Percentiles rank a stretch among this genome's conserved stretches.
Evolutionary conservation across 2,888 invertebrate species (phyloP).

Genomic region (Automeris io): DNA sequence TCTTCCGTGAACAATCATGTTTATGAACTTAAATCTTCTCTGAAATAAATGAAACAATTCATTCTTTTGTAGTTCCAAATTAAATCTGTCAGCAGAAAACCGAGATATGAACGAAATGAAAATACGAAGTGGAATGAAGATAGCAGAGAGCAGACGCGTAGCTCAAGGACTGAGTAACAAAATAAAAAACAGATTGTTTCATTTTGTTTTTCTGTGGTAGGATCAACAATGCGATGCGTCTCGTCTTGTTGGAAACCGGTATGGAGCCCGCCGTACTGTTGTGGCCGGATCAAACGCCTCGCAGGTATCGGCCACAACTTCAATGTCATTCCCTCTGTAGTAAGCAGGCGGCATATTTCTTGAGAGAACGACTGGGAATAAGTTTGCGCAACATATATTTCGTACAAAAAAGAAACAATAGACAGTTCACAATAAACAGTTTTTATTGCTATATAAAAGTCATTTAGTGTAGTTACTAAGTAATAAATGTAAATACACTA

Average conservation of each 20-base stretch:
- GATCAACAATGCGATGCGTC: conserved; percentile 61
- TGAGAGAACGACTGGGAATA: too few species aligned
- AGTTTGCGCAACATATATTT: too few species aligned
- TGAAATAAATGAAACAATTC: conserved; percentile 15
- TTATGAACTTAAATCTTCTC: conserved; percentile 19
- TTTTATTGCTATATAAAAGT: too few species aligned
- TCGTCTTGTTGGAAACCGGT: conserved; percentile 64
- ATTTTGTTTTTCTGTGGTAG: conserved; percentile 66
- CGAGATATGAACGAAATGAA: conserved; percentile 18
- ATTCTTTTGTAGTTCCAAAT: conserved; percentile 10
- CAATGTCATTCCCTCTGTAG: conserved; percentile 35
- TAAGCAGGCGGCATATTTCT: too few species aligned
- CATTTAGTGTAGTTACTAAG: too few species aligned
- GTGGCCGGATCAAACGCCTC: conserved; percentile 50
- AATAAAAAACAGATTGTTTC: conserved; percentile 61
- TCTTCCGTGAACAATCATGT: conserved; percentile 42
- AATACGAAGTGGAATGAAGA: conserved; percentile 33
- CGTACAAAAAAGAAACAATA: too few species aligned
- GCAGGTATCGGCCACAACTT: conserved; percentile 51
- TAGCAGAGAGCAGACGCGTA: conserved; percentile 32
- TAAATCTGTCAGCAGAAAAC: conserved; percentile 12
- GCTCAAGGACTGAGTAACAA: conserved; percentile 29
- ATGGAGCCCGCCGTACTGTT: conserved; percentile 46
- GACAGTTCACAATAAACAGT: too few species aligned
- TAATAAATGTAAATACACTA: too few species aligned